phyloP scores from a whole-genome alignment of 2,113 vertebrate species.

The Periophthalmodon schlosseri region DNA sequence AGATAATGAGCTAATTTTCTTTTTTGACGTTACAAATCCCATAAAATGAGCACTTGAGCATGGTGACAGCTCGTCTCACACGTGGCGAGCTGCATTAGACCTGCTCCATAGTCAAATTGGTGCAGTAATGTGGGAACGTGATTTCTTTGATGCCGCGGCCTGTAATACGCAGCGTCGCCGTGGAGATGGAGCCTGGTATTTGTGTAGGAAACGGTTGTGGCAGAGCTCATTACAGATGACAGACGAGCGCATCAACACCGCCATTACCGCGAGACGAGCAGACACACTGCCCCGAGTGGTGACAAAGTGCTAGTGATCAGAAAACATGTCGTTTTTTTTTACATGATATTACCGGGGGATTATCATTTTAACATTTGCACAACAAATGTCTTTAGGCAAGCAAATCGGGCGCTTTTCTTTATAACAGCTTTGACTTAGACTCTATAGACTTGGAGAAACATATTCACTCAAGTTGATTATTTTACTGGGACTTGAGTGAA shows the following conservation, averaged over 20 bases:
- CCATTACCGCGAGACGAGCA: slow-evolving; percentile 70
- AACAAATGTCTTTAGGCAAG: slow-evolving; percentile 10
- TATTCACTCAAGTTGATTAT: neutral
- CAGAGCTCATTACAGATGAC: slow-evolving; percentile 68
- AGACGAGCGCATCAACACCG: slow-evolving; percentile 66
- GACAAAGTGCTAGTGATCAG: slow-evolving; percentile 52
- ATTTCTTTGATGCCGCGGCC: slow-evolving; percentile 40
- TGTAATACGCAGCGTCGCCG: slow-evolving; percentile 48
- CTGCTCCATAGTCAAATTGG: slow-evolving; percentile 45
- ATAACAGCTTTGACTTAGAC: too few species aligned
- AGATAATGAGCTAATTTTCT: slow-evolving; percentile 66
- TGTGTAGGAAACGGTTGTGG: slow-evolving; percentile 53
- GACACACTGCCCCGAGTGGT: slow-evolving; percentile 52
- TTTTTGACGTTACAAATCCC: slow-evolving; percentile 47
- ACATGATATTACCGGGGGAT: slow-evolving; percentile 45
- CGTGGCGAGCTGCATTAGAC: slow-evolving; percentile 23
- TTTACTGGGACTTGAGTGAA: neutral
- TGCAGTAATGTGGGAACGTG: slow-evolving; percentile 45
- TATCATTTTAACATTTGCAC: slow-evolving; percentile 54
- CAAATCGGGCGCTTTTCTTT: neutral
- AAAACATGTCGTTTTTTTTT: slow-evolving; percentile 34
- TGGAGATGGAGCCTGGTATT: slow-evolving; percentile 36
- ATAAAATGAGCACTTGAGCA: slow-evolving; percentile 40
- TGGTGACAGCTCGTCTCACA: slow-evolving; percentile 57
- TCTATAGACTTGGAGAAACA: too few species aligned